These are phyloP conservation scores for Anguilla pacifica DNA, from an alignment of 2,797 vertebrate species.

Conservation along the genomic window DNA sequence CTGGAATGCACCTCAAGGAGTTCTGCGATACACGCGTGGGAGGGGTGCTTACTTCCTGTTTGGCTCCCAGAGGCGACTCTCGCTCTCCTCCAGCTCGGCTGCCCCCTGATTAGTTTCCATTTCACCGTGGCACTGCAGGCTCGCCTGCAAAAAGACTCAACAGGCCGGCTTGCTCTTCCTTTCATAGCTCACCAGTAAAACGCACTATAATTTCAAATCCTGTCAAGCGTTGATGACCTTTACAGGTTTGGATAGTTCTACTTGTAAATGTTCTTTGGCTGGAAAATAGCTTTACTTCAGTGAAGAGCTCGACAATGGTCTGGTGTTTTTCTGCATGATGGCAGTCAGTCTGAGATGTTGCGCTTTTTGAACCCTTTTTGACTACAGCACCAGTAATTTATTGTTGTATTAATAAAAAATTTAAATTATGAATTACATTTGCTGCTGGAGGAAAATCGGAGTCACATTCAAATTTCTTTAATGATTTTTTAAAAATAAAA, in stretches of 20 bases:
- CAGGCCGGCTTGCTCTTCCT: constrained; percentile 50
- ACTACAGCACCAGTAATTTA: constrained; percentile 18
- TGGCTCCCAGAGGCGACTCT: constrained; percentile 36
- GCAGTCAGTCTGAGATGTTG: constrained; percentile 40
- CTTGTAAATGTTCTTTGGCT: constrained; percentile 49
- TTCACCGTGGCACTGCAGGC: constrained; percentile 43
- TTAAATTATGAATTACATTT: constrained; percentile 64
- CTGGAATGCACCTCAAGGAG: constrained; percentile 48
- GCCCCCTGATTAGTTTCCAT: constrained; percentile 65
- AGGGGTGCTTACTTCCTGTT: constrained; percentile 48
- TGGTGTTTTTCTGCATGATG: constrained; percentile 46
- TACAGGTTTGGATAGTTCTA: constrained; percentile 63
- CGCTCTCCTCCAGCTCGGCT: constrained; percentile 67
- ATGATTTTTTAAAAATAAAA: background rate
- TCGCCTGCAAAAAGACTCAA: constrained; percentile 32
- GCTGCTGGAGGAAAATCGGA: constrained; percentile 25
- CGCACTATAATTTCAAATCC: constrained; percentile 55
- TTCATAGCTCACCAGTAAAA: constrained; percentile 54
- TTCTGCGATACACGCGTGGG: constrained; percentile 6
- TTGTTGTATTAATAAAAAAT: constrained; percentile 62
- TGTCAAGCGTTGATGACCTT: constrained; percentile 67
- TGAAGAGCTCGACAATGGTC: constrained; percentile 53
- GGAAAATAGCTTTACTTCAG: constrained; percentile 47
- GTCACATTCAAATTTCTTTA: background rate
- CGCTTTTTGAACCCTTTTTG: background rate